Evolutionary conservation across 2,888 invertebrate genomes (phyloP).

Genomic region (Pheosia gnoma): DNA sequence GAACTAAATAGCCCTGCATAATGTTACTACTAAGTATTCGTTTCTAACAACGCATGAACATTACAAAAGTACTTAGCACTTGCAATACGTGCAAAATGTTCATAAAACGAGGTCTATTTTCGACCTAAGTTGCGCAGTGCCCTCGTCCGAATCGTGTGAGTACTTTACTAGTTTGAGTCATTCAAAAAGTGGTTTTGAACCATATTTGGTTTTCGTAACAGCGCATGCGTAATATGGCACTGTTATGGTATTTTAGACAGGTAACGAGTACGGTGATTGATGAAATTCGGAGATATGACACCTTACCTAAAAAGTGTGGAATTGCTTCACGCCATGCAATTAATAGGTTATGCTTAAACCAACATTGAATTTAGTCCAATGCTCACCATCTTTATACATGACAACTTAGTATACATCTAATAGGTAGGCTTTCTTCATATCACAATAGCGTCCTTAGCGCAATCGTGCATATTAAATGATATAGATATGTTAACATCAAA

Average conservation of each 20-base stretch:
- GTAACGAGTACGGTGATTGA: constrained; percentile 9
- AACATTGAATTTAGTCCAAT: no score
- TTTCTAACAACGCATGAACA: constrained; percentile 26
- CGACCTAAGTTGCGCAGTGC: constrained; percentile 36
- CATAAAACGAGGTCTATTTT: constrained; percentile 42
- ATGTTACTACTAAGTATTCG: not conserved
- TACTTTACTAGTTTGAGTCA: constrained; percentile 23
- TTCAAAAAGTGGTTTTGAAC: constrained; percentile 19
- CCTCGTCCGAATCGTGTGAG: constrained; percentile 21
- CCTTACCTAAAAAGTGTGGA: not conserved
- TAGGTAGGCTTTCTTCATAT: no score
- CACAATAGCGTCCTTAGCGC: no score
- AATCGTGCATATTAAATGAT: no score
- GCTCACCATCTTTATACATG: no score
- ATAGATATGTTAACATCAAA: no score
- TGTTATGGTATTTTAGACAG: constrained; percentile 12
- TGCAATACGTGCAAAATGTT: constrained; percentile 45
- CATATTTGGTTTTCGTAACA: constrained; percentile 22
- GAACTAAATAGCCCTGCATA: no score
- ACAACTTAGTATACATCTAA: no score
- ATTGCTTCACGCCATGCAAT: not conserved
- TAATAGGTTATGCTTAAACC: no score
- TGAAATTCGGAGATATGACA: constrained; percentile 7
- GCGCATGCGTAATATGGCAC: constrained; percentile 12
- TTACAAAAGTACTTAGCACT: constrained; percentile 41